These are phyloP conservation scores for Parauchenoglanis punctatus DNA, from an alignment of 2,797 vertebrate genomes.

Conservation along the genomic window DNA sequence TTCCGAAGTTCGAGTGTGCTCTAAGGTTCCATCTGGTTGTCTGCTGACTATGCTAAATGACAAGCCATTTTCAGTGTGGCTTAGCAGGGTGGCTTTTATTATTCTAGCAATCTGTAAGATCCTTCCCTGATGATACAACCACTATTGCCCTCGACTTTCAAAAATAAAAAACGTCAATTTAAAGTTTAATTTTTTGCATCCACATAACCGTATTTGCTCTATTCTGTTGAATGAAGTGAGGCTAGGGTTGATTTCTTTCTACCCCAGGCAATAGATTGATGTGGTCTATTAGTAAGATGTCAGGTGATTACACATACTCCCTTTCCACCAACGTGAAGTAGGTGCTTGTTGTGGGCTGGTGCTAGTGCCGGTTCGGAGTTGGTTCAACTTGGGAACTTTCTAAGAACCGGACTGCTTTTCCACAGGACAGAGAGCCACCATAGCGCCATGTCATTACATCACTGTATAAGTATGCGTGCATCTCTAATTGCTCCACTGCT, in stretches of 20 bases:
- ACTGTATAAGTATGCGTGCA: too few species aligned
- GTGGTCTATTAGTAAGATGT: neutral
- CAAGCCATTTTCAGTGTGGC: slow-evolving; percentile 1
- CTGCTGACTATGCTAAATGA: neutral
- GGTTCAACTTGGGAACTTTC: too few species aligned
- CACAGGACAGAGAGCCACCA: too few species aligned
- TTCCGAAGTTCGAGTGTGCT: neutral
- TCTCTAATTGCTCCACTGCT: too few species aligned
- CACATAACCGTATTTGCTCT: neutral
- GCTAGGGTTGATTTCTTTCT: neutral
- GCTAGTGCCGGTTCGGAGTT: too few species aligned
- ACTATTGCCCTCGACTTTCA: neutral
- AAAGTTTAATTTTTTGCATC: neutral
- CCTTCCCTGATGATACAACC: neutral
- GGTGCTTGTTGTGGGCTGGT: too few species aligned
- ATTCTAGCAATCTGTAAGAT: neutral
- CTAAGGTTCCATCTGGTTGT: slow-evolving; percentile 27
- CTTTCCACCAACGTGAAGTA: too few species aligned
- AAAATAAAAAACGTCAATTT: neutral
- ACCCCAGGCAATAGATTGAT: neutral
- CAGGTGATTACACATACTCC: neutral
- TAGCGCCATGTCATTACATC: too few species aligned
- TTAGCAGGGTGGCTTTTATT: slow-evolving; percentile 14
- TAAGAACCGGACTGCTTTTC: too few species aligned
- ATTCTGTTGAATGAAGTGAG: neutral